phyloP scores from a whole-genome alignment of 2,888 invertebrate species.

The Athalia rosae region DNA sequence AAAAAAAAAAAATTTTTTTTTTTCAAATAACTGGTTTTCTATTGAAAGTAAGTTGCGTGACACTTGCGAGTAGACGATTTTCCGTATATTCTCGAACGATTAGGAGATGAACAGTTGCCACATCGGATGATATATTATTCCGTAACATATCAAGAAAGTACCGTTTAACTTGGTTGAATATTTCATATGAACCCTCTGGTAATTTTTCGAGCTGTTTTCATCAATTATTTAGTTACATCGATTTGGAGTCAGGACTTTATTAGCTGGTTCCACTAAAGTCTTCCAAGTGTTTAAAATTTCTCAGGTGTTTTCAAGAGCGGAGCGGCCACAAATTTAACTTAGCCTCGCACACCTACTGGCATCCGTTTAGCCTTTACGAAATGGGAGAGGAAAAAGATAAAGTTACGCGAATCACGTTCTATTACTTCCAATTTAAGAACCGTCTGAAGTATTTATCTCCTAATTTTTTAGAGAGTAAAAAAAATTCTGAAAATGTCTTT shows the following conservation, averaged over 20 bases:
- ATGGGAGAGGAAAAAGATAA: neutral
- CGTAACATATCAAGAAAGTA: neutral
- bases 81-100: neutral
- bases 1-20: neutral
- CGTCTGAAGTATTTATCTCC: slow-evolving; percentile 1
- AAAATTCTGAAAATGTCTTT: neutral
- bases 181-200: neutral
- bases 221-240: neutral
- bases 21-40: slow-evolving; percentile 20
- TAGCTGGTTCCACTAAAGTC: neutral
- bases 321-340: neutral
- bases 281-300: neutral
- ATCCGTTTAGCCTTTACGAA: slow-evolving; percentile 7
- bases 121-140: neutral
- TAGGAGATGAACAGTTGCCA: neutral
- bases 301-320: neutral
- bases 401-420: neutral
- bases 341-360: neutral
- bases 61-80: neutral
- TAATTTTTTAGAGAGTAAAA: neutral
- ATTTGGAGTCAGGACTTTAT: slow-evolving; percentile 1
- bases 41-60: slow-evolving; percentile 23
- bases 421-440: slow-evolving; percentile 10
- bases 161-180: neutral
- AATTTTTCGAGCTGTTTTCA: neutral